These are phyloP conservation scores for Lepus oiostolus DNA, from an alignment of 2,797 vertebrate genomes.

Conservation along the genomic window DNA sequence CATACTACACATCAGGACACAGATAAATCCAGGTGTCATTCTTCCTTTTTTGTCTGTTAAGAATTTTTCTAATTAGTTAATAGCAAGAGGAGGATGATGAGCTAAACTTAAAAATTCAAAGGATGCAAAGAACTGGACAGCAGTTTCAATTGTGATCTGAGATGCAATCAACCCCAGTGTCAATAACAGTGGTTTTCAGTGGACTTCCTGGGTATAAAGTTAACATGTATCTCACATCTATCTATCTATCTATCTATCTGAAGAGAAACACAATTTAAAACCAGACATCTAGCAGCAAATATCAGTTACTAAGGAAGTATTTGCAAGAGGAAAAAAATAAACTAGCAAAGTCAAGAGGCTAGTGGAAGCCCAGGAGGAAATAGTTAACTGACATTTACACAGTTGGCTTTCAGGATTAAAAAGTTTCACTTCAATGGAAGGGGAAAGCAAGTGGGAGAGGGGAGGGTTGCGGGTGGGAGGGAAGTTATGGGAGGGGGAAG, in stretches of 20 bases:
- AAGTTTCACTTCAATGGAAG: conserved; percentile 36
- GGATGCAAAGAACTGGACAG: neutral
- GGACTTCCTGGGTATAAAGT: conserved; percentile 44
- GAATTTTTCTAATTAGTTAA: conserved; percentile 27
- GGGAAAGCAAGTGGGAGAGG: too few relatives aligned
- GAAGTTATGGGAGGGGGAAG: too few relatives aligned
- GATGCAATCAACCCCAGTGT: neutral
- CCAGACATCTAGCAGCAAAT: conserved; percentile 47
- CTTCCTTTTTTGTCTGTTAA: conserved; percentile 40
- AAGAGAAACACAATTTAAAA: conserved; percentile 50
- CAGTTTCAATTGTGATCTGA: neutral
- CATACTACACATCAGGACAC: neutral
- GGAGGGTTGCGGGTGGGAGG: too few relatives aligned
- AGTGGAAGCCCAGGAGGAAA: conserved; percentile 40
- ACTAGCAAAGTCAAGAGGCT: conserved; percentile 10
- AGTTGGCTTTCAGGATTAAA: conserved; percentile 43
- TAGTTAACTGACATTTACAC: neutral
- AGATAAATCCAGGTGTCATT: neutral
- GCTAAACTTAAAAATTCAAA: neutral
- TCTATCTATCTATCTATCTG: too few relatives aligned
- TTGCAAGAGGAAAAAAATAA: conserved; percentile 55
- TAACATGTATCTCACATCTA: neutral
- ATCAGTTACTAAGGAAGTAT: conserved; percentile 25
- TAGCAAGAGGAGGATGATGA: neutral
- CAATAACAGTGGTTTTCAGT: conserved; percentile 16